phyloP scores from a whole-genome alignment of 2,113 vertebrate species.

The Sus scrofa region DNA sequence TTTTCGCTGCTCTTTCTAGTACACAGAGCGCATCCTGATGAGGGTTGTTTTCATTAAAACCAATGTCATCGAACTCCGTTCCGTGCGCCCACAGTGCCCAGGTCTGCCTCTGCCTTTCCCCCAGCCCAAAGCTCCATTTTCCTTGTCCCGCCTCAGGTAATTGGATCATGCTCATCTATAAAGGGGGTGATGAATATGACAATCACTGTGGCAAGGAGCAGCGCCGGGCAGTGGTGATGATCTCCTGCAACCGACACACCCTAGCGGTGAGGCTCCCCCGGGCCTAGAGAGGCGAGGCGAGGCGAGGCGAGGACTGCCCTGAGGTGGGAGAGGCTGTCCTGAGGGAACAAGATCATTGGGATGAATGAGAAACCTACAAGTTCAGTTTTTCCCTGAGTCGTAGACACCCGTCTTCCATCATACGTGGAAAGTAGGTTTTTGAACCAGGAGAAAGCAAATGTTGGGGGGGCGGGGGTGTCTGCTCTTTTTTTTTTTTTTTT shows the following conservation, averaged over 20 bases:
- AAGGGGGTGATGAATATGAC: constrained; percentile 90
- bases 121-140: not conserved
- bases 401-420: not conserved
- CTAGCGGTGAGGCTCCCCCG: constrained; percentile 86
- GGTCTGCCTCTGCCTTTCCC: not conserved
- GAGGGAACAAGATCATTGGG: not conserved
- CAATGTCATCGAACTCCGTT: not conserved
- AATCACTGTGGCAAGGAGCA: constrained; percentile 89
- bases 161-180: constrained; percentile 96
- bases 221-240: constrained; percentile 94
- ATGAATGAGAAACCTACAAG: not conserved
- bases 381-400: not conserved
- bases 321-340: not conserved
- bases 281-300: not conserved
- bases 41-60: constrained; percentile 13
- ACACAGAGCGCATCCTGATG: not conserved
- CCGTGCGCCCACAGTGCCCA: not conserved
- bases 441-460: not conserved
- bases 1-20: not conserved
- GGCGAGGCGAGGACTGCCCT: not conserved
- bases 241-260: constrained; percentile 91
- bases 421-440: not conserved
- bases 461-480: no score
- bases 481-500: not conserved
- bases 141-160: constrained; percentile 89